phyloP scores from a whole-genome alignment of 2,888 invertebrate species.

The Liopterus haemorrhoidalis region DNA sequence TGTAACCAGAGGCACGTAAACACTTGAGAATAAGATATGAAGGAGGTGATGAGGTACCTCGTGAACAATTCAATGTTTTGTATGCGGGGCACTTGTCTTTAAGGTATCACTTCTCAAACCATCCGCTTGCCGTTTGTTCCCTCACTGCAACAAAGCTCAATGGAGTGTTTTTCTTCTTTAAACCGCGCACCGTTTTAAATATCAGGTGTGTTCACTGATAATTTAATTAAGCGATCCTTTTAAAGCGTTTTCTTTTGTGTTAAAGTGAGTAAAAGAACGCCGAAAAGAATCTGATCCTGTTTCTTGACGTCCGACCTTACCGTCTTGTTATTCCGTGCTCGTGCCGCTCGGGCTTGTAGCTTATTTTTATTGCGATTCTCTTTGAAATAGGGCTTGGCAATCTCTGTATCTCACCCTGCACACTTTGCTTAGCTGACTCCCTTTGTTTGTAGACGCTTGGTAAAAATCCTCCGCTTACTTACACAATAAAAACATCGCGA shows the following conservation, averaged over 20 bases:
- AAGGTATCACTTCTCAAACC: background rate
- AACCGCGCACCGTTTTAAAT: conserved; percentile 43
- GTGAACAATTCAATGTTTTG: background rate
- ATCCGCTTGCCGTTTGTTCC: conserved; percentile 1
- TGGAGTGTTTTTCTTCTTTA: conserved; percentile 34
- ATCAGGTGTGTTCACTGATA: conserved; percentile 42
- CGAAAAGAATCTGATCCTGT: conserved; percentile 24
- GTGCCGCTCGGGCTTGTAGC: conserved; percentile 16
- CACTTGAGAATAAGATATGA: conserved; percentile 45
- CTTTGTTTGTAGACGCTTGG: conserved; percentile 16
- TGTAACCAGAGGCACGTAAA: conserved; percentile 41
- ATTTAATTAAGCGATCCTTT: conserved; percentile 47
- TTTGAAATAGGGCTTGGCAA: conserved; percentile 17
- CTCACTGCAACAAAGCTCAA: background rate
- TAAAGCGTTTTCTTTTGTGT: conserved; percentile 40
- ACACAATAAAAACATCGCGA: conserved; percentile 20
- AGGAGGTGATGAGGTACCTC: conserved; percentile 35
- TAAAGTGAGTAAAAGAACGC: conserved; percentile 23
- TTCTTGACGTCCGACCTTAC: conserved; percentile 2
- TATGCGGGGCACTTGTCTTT: background rate
- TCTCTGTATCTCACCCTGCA: conserved; percentile 17
- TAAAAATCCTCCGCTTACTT: conserved; percentile 13
- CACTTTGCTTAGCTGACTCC: conserved; percentile 16
- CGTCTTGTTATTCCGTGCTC: too few relatives aligned
- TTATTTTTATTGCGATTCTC: conserved; percentile 21